phyloP scores from a whole-genome alignment of 2,888 invertebrate genomes.

The Thelaira solivaga region DNA sequence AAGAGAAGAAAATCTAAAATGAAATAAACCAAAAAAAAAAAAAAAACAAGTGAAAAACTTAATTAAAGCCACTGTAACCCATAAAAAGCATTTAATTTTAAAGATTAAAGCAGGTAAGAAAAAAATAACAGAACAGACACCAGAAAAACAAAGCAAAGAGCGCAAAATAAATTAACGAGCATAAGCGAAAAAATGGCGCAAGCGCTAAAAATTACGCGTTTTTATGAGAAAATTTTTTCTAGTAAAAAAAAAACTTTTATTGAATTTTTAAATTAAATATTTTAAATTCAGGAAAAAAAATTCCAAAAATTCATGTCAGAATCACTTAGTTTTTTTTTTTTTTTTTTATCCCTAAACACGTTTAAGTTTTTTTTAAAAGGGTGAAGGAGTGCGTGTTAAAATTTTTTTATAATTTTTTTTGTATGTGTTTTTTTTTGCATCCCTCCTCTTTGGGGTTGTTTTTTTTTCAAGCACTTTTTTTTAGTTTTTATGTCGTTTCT shows the following conservation, averaged over 20 bases:
- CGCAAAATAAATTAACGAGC: slow-evolving; percentile 30
- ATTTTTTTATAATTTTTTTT: neutral
- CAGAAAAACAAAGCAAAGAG: slow-evolving; percentile 26
- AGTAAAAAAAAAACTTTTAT: neutral
- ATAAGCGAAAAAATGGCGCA: slow-evolving; percentile 41
- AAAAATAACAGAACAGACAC: neutral
- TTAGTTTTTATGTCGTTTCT: too few species aligned
- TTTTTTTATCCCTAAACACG: neutral
- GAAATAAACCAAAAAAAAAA: slow-evolving; percentile 17
- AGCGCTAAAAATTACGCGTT: slow-evolving; percentile 54
- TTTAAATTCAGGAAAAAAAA: neutral
- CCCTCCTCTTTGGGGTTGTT: slow-evolving; percentile 40
- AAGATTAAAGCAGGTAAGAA: neutral
- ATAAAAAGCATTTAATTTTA: neutral
- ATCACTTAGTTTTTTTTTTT: neutral
- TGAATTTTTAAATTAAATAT: neutral
- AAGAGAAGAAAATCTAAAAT: slow-evolving; percentile 50
- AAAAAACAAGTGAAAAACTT: too few species aligned
- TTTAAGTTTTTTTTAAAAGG: neutral
- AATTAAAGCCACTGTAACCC: slow-evolving; percentile 8
- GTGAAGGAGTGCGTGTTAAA: neutral
- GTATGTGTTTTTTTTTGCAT: slow-evolving; percentile 21
- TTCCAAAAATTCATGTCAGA: neutral
- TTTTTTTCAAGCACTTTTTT: slow-evolving; percentile 36
- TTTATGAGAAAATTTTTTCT: neutral